Evolutionary conservation across 2,888 invertebrate species (phyloP).

Genomic region (Myathropa florea): DNA sequence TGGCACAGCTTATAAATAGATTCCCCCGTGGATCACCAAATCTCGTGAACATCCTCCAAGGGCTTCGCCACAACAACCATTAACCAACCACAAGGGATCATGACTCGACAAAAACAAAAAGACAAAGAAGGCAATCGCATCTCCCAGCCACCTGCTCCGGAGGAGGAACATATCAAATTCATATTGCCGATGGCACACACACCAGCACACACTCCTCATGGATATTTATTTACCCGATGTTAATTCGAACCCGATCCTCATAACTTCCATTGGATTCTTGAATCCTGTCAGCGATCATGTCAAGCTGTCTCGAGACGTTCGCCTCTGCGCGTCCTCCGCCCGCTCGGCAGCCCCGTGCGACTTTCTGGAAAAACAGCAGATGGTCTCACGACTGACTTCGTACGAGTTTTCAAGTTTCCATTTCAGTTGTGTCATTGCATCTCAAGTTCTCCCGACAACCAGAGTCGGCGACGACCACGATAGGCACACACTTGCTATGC

Average conservation of each 20-base stretch:
- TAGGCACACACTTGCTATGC: constrained; percentile 10
- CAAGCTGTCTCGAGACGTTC: constrained; percentile 39
- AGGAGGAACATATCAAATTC: constrained; percentile 48
- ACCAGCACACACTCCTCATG: constrained; percentile 40
- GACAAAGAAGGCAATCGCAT: constrained; percentile 9
- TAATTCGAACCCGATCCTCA: constrained; percentile 70
- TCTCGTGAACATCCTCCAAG: neutral
- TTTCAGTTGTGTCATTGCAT: constrained; percentile 63
- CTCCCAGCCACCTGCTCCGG: constrained; percentile 46
- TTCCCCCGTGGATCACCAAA: neutral
- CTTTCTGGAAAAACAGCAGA: constrained; percentile 34
- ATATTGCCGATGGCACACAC: constrained; percentile 37
- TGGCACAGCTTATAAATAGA: neutral
- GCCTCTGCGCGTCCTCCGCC: neutral
- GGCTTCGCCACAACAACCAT: neutral
- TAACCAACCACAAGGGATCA: neutral
- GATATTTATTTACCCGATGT: constrained; percentile 68
- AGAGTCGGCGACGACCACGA: neutral
- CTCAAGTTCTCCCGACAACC: neutral
- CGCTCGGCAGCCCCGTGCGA: neutral
- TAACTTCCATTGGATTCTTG: constrained; percentile 67
- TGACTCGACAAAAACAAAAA: neutral
- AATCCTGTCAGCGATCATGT: constrained; percentile 69
- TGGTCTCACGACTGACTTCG: constrained; percentile 54
- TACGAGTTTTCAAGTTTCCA: constrained; percentile 62